These are phyloP conservation scores for Simalia tracyae DNA, from an alignment of 2,797 vertebrate genomes.

Conservation along the genomic window DNA sequence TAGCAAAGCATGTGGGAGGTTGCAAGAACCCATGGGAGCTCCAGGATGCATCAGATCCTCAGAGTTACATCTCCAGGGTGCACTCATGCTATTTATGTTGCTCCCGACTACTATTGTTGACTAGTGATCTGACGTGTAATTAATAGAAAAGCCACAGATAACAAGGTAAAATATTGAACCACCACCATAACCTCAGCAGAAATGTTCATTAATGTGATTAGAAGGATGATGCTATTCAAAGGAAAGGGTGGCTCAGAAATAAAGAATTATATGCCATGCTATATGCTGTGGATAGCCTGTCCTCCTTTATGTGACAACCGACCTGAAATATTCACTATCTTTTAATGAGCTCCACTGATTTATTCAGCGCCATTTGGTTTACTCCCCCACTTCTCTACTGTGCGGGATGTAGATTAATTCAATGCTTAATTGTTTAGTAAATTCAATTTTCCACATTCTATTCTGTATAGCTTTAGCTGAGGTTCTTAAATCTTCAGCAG, in stretches of 20 bases:
- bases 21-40: constrained; percentile 91
- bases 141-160: constrained; percentile 88
- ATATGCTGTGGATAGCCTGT: constrained; percentile 69
- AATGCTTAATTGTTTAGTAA: constrained; percentile 99
- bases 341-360: constrained; percentile 91
- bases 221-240: constrained; percentile 67
- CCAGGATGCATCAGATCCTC: constrained; percentile 87
- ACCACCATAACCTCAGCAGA: constrained; percentile 72
- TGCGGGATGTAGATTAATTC: constrained; percentile 94
- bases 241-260: constrained; percentile 64
- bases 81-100: constrained; percentile 94
- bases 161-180: constrained; percentile 79
- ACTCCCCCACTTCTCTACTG: constrained; percentile 82
- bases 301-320: constrained; percentile 81
- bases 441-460: constrained; percentile 99
- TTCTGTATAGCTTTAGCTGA: constrained; percentile 93
- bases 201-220: constrained; percentile 83
- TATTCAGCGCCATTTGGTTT: constrained; percentile 77
- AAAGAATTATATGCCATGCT: constrained; percentile 69
- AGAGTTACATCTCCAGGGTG: constrained; percentile 85
- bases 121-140: constrained; percentile 93
- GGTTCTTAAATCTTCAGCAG: constrained; percentile 94
- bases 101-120: constrained; percentile 81
- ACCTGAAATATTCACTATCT: constrained; percentile 92
- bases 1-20: constrained; percentile 91